These are phyloP conservation scores for Petrolisthes cinctipes DNA, from an alignment of 2,888 invertebrate genomes.

Conservation along the genomic window DNA sequence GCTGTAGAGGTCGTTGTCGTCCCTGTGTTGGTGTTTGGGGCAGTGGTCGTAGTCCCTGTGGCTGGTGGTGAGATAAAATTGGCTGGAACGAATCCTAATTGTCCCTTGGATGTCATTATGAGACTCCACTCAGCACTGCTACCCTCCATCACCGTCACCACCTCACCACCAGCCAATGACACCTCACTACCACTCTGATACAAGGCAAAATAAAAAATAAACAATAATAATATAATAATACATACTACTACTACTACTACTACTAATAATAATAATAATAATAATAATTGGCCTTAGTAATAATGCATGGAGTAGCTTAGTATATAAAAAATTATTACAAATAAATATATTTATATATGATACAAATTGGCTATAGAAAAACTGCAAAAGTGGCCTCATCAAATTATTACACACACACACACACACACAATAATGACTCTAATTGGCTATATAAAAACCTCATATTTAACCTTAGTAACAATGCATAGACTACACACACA, in stretches of 20 bases:
- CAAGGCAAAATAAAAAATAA: too few relatives aligned
- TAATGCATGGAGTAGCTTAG: too few relatives aligned
- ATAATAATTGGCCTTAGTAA: too few relatives aligned
- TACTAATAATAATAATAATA: too few relatives aligned
- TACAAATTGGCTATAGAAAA: too few relatives aligned
- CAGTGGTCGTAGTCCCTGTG: neutral
- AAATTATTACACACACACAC: neutral
- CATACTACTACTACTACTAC: too few relatives aligned
- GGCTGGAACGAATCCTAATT: conserved; percentile 38
- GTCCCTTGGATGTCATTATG: conserved; percentile 12
- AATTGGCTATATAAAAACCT: neutral
- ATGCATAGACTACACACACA: neutral
- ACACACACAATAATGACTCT: neutral
- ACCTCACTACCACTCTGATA: conserved; percentile 43
- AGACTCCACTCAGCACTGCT: conserved; percentile 41
- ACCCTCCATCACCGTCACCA: conserved; percentile 30
- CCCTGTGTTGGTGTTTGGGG: too few relatives aligned
- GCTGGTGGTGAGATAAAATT: conserved; percentile 25
- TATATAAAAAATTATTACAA: too few relatives aligned
- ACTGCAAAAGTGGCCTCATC: too few relatives aligned
- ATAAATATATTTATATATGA: too few relatives aligned
- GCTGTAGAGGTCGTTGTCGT: too few relatives aligned
- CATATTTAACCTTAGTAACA: neutral
- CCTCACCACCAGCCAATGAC: conserved; percentile 29
- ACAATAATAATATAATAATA: too few relatives aligned